Conservation (phyloP, 1,140 invertebrate genomes). For the Dryas iulia region DNA sequence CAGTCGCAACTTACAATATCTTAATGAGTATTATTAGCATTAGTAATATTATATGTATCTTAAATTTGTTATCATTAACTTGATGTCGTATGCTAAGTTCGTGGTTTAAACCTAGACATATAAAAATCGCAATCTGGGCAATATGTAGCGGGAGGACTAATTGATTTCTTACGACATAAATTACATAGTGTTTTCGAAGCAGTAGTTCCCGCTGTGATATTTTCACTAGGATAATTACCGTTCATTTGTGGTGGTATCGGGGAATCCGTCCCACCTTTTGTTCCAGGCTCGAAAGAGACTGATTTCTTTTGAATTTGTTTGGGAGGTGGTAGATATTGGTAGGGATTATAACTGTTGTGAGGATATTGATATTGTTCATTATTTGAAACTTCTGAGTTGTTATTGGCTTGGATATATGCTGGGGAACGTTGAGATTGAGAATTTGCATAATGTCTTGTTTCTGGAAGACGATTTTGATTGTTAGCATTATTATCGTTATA, state of each 20-base stretch:
- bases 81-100: conserved; percentile 50
- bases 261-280: conserved; percentile 82
- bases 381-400: conserved; percentile 35
- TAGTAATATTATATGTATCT: neutral
- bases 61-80: neutral
- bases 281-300: conserved; percentile 85
- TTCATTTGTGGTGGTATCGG: conserved; percentile 79
- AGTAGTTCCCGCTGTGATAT: conserved; percentile 41
- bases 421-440: conserved; percentile 50
- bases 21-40: conserved; percentile 35
- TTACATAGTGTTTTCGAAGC: conserved; percentile 85
- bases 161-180: conserved; percentile 91
- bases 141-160: conserved; percentile 87
- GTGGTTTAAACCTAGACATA: conserved; percentile 90
- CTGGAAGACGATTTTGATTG: conserved; percentile 43
- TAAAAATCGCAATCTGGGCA: conserved; percentile 95
- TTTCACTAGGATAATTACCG: conserved; percentile 46
- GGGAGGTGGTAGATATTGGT: conserved; percentile 79
- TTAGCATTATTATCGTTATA: conserved; percentile 53
- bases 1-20: conserved; percentile 47
- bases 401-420: conserved; percentile 43
- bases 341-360: conserved; percentile 80
- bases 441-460: conserved; percentile 57
- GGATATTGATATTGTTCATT: conserved; percentile 55
- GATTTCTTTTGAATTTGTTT: conserved; percentile 83